These are phyloP conservation scores for Promerops cafer DNA, from an alignment of 2,113 vertebrate genomes.

Conservation along the genomic window DNA sequence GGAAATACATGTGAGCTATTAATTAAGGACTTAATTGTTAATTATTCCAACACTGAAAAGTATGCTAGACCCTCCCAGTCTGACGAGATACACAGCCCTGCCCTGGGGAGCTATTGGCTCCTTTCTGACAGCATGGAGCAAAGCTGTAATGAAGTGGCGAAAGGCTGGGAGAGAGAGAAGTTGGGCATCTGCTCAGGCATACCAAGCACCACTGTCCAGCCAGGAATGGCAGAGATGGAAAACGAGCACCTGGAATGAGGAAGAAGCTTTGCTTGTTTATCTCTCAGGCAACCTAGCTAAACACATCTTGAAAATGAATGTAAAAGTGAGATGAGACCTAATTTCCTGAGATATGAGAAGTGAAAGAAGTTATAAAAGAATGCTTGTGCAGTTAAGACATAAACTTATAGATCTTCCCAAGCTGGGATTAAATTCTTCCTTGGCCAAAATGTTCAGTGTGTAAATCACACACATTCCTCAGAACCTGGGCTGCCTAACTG, in stretches of 20 bases:
- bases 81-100: not conserved
- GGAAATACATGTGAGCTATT: not conserved
- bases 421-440: not conserved
- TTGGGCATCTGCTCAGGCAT: not conserved
- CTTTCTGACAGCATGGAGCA: not conserved
- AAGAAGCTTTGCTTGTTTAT: not conserved
- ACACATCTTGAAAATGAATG: not conserved
- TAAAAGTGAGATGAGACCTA: not conserved
- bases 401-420: not conserved
- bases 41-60: constrained; percentile 32
- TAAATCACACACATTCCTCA: not conserved
- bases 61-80: not conserved
- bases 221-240: not conserved
- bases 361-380: not conserved
- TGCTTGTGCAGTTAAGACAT: not conserved
- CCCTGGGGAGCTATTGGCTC: constrained; percentile 6
- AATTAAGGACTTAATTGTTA: constrained; percentile 25
- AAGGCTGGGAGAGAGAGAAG: not conserved
- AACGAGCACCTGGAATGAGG: not conserved
- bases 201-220: not conserved
- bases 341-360: not conserved
- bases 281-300: not conserved
- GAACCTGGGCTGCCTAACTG: not conserved
- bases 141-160: not conserved
- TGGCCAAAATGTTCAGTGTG: not conserved